Conservation (phyloP, 2,888 invertebrate species). For the Calameuta pallipes region DNA sequence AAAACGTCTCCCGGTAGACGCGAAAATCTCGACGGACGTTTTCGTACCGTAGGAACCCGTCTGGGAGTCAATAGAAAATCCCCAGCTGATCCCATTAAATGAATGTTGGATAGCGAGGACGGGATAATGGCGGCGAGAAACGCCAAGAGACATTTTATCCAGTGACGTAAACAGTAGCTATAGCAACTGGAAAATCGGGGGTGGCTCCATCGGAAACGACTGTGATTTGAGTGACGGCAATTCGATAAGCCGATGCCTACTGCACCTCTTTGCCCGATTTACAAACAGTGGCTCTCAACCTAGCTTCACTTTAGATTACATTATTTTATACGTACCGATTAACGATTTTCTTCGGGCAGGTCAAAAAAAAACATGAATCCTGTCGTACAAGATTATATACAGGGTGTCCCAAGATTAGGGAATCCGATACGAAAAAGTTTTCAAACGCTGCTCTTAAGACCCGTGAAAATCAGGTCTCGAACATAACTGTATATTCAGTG, state of each 20-base stretch:
- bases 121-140: not conserved
- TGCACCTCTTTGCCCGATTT: not conserved
- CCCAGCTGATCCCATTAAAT: not conserved
- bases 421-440: no score
- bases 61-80: not conserved
- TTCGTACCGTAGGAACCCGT: not conserved
- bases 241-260: conserved; percentile 11
- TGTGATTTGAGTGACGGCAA: conserved; percentile 23
- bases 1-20: not conserved
- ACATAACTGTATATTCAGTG: no score
- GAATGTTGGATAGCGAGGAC: not conserved
- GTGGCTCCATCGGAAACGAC: conserved; percentile 5
- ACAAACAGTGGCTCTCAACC: no score
- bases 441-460: no score
- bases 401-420: no score
- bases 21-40: not conserved
- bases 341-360: no score
- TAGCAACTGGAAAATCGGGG: conserved; percentile 17
- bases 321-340: no score
- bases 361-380: no score
- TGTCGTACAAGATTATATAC: no score
- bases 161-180: not conserved
- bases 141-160: not conserved
- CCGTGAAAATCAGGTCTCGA: no score
- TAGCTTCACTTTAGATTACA: no score